Base-by-base conservation (phyloP, 2,888 invertebrate species). In the Phymatocera aterrima region DNA sequence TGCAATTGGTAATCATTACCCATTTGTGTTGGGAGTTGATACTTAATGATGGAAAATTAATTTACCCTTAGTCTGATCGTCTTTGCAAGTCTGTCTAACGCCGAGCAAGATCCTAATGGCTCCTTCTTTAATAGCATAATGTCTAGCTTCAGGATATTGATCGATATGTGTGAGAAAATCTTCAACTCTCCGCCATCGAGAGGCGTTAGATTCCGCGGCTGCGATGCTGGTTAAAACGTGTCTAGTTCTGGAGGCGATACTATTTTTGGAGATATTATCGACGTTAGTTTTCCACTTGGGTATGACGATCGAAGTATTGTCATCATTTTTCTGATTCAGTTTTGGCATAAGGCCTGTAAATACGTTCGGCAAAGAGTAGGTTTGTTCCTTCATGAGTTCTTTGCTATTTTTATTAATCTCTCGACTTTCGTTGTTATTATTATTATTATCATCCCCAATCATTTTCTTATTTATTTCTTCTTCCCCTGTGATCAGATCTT, bases 41-140 rank as follows among this genome's bases (percentile, higher is more conserved):
- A 10, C 12, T 10, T 43, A 6, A 6, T 46, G 0, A 12, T 21
- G 3, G 15, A 68, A 68, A 15, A 68, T 68, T 43, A 12, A 28
- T 68, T 0, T 84, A 89, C 90, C 88, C 82, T 82, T 82, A 15
- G 91, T 83, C 83, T 89, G 83, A 78, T 88, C 80, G 87, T 92
- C 89, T 79, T 87, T 83, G 18, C 91, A 87, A 15, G 86, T 90
- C 54, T 90, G 86, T 80, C 93, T 91, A 8, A 94, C 91, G 75
- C 92, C 91, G 77, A 96, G 88, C 57, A 96, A 87, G 34, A 93
- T 91, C n/a, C 93, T 91, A 61, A 96, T 92, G 0, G 94, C 95
- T 79, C 95, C 95, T 85, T 94, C 94, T 94, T 95, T 95, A 64
- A 95, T 93, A 82, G 96, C 96, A 81, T 94, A 92, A 87, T 94